These are phyloP conservation scores for Cyprinus carpio DNA, from an alignment of 2,113 vertebrate species.

Conservation along the genomic window DNA sequence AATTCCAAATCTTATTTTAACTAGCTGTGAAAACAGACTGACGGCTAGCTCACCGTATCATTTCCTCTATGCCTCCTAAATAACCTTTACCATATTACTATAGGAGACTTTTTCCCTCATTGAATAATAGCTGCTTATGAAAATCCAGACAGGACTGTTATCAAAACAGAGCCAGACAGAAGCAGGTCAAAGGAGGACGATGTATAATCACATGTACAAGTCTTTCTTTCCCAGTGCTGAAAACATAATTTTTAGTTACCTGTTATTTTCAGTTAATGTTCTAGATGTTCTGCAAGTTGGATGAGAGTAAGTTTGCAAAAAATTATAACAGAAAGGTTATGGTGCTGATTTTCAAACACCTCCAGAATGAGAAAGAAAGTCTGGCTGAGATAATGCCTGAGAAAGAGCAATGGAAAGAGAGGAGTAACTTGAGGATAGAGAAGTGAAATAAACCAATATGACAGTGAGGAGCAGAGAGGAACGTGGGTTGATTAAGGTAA, in stretches of 20 bases:
- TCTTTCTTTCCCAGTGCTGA: slow-evolving; percentile 6
- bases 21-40: neutral
- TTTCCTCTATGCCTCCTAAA: neutral
- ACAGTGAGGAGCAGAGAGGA: neutral
- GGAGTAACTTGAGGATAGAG: slow-evolving; percentile 20
- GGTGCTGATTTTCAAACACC: neutral
- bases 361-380: neutral
- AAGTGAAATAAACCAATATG: neutral
- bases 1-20: neutral
- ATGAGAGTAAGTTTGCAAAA: neutral
- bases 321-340: neutral
- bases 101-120: neutral
- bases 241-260: neutral
- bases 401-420: slow-evolving; percentile 12
- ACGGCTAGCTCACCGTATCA: neutral
- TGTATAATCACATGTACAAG: slow-evolving; percentile 9
- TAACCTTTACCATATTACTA: neutral
- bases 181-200: neutral
- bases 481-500: slow-evolving; percentile 6
- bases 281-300: neutral
- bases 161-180: slow-evolving; percentile 7
- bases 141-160: neutral
- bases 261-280: neutral
- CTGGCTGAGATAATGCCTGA: neutral
- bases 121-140: no score